phyloP scores from a whole-genome alignment of 2,888 invertebrate genomes.

The Petrophora chlorosata region DNA sequence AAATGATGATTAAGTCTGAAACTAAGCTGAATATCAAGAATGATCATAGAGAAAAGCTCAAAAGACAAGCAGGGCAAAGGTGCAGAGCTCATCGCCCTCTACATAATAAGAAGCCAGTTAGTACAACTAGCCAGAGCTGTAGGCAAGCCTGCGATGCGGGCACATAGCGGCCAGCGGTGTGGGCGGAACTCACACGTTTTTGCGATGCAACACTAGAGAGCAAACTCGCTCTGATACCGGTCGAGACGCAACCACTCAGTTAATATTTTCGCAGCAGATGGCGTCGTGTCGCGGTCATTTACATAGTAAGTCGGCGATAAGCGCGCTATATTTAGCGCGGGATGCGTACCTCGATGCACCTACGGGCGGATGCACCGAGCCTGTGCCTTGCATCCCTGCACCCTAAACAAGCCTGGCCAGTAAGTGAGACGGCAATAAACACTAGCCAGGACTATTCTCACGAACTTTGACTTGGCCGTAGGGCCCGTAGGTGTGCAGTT shows the following conservation, averaged over 20 bases:
- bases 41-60: too few species aligned
- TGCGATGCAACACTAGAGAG: slow-evolving; percentile 58
- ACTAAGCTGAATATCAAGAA: too few species aligned
- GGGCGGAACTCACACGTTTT: slow-evolving; percentile 74
- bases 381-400: slow-evolving; percentile 34
- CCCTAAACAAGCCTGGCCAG: background rate
- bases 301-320: slow-evolving; percentile 81
- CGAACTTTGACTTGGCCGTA: slow-evolving; percentile 1
- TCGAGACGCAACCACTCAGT: slow-evolving; percentile 60
- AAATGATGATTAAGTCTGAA: too few species aligned
- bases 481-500: background rate
- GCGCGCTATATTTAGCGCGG: slow-evolving; percentile 78
- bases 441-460: background rate
- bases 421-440: background rate
- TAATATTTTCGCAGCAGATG: slow-evolving; percentile 77
- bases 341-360: slow-evolving; percentile 59
- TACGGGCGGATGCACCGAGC: slow-evolving; percentile 38
- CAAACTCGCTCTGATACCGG: slow-evolving; percentile 59
- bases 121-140: slow-evolving; percentile 4
- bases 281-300: slow-evolving; percentile 79
- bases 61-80: too few species aligned
- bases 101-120: slow-evolving; percentile 7
- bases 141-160: slow-evolving; percentile 18
- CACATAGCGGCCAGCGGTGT: slow-evolving; percentile 35
- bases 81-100: slow-evolving; percentile 21